phyloP scores from a whole-genome alignment of 2,888 invertebrate species.

The Hemicrepidius hirtus region DNA sequence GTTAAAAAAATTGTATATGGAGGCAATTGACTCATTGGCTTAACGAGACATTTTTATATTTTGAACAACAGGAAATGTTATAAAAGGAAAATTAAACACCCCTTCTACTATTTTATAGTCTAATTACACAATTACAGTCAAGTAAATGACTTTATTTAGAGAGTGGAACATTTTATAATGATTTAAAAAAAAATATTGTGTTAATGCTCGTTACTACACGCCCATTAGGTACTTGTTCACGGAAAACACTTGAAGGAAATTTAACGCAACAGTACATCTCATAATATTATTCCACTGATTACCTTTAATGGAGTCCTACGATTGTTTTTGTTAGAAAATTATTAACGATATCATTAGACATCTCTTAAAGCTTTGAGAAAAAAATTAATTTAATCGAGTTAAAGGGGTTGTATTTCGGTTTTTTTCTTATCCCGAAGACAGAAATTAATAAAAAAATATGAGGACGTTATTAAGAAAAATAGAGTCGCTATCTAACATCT shows the following conservation, averaged over 20 bases:
- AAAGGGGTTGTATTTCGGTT: too few species aligned
- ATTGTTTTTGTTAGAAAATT: conserved; percentile 10
- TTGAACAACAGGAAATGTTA: neutral
- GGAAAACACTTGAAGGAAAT: conserved; percentile 13
- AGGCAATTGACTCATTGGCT: conserved; percentile 21
- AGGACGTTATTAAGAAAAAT: too few species aligned
- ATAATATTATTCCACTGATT: conserved; percentile 7
- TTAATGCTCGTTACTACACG: conserved; percentile 6
- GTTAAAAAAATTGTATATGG: conserved; percentile 37
- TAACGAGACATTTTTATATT: conserved; percentile 30
- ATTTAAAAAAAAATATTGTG: conserved; percentile 12
- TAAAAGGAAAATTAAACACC: neutral
- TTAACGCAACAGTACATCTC: neutral
- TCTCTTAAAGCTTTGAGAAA: too few species aligned
- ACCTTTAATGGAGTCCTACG: conserved; percentile 8
- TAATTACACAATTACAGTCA: neutral
- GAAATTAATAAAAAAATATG: too few species aligned
- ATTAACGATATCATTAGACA: neutral
- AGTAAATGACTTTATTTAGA: conserved; percentile 18
- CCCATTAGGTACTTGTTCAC: conserved; percentile 13
- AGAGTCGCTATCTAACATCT: too few species aligned
- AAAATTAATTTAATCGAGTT: too few species aligned
- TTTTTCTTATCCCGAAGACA: too few species aligned
- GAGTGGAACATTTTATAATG: conserved; percentile 1
- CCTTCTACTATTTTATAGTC: neutral